Evolutionary conservation across 2,888 invertebrate species (phyloP).

Genomic region (Idaea aversata): DNA sequence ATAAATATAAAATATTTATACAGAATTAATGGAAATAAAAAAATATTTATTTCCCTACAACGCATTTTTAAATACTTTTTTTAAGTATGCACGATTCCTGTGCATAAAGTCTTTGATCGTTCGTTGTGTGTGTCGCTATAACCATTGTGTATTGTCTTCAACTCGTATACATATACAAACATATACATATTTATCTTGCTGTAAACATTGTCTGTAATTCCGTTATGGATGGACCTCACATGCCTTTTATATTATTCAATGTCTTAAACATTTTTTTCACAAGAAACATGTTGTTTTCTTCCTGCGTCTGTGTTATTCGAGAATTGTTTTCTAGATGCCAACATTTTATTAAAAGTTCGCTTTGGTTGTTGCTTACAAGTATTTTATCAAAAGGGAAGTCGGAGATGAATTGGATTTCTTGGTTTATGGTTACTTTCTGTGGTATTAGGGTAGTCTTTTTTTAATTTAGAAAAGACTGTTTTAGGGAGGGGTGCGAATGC

Average conservation of each 20-base stretch:
- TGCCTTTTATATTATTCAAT: constrained; percentile 31
- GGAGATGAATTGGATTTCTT: background rate
- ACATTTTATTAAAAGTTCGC: constrained; percentile 1
- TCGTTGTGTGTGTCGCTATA: background rate
- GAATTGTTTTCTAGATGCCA: constrained; percentile 12
- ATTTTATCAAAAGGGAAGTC: background rate
- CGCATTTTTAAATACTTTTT: background rate
- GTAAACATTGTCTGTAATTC: constrained; percentile 32
- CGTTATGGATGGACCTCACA: constrained; percentile 30
- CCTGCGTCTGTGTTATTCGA: constrained; percentile 10
- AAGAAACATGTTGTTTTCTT: constrained; percentile 15
- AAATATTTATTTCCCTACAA: no score
- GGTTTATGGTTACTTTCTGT: background rate
- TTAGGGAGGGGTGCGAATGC: no score
- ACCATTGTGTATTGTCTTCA: background rate
- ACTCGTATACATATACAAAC: constrained; percentile 23
- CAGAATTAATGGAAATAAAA: no score
- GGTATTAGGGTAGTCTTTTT: background rate
- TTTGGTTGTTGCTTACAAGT: background rate
- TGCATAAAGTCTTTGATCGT: background rate
- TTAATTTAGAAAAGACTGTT: background rate
- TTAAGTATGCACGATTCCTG: background rate
- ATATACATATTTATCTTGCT: constrained; percentile 29
- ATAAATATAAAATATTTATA: no score
- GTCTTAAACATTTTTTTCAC: constrained; percentile 20